phyloP scores from a whole-genome alignment of 2,797 vertebrate genomes.

The Tangara arthus region DNA sequence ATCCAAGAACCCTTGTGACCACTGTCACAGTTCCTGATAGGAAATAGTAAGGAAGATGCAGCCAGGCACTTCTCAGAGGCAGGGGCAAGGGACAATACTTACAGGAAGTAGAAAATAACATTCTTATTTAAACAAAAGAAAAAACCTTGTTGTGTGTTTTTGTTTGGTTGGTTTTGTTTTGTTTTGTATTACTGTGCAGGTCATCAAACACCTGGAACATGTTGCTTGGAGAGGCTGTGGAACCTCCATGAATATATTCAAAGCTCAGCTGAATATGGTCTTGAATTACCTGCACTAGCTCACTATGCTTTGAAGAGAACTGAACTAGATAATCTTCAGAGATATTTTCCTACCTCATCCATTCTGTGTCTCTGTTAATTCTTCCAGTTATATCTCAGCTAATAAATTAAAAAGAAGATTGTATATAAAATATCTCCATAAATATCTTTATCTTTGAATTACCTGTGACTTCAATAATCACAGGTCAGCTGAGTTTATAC shows the following conservation, averaged over 20 bases:
- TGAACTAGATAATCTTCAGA: not conserved
- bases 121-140: not conserved
- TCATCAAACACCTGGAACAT: not conserved
- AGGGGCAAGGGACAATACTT: not conserved
- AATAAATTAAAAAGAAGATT: not conserved
- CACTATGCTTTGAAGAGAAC: not conserved
- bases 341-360: not conserved
- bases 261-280: not conserved
- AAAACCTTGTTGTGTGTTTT: fast-evolving
- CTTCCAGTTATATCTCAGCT: not conserved
- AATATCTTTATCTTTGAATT: not conserved
- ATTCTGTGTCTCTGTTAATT: not conserved
- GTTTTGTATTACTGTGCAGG: not conserved
- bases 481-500: not conserved
- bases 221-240: not conserved
- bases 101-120: not conserved
- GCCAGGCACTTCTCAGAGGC: not conserved
- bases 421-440: not conserved
- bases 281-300: not conserved
- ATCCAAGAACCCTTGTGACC: too few species aligned
- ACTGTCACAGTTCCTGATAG: too few species aligned
- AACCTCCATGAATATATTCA: not conserved
- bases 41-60: not conserved
- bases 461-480: not conserved
- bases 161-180: not conserved